Percentiles rank a stretch among this genome's conserved stretches.
These are phyloP conservation scores for Tolypeutes matacus DNA, from an alignment of 2,797 vertebrate genomes.

Conservation along the genomic window DNA sequence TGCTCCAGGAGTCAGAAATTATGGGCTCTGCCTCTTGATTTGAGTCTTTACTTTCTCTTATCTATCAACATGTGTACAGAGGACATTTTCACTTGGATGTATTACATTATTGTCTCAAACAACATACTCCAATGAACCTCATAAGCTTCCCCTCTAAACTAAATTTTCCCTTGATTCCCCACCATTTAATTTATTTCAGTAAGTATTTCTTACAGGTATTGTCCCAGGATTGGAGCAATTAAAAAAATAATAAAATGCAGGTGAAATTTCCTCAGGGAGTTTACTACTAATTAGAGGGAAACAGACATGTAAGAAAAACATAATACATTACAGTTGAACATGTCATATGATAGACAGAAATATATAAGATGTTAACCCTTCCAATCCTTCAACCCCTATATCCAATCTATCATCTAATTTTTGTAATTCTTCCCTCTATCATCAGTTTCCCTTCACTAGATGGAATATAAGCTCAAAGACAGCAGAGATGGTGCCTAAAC, in stretches of 20 bases:
- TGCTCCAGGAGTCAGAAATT: conserved; percentile 6
- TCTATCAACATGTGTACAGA: not conserved
- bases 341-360: not conserved
- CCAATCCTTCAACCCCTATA: not conserved
- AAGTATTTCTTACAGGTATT: not conserved
- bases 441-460: not conserved
- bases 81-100: not conserved
- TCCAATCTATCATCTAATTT: not conserved
- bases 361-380: not conserved
- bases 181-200: not conserved
- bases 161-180: not conserved
- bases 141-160: not conserved
- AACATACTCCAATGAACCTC: not conserved
- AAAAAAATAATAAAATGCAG: not conserved
- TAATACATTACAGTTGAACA: not conserved
- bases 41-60: not conserved
- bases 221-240: not conserved
- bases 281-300: not conserved
- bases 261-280: not conserved
- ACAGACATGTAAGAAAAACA: not conserved
- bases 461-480: not conserved
- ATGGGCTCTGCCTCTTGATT: not conserved
- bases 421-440: not conserved
- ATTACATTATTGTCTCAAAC: not conserved
- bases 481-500: not conserved